Evolutionary conservation across 2,113 vertebrate species (phyloP).

Genomic region (Phaethon lepturus): DNA sequence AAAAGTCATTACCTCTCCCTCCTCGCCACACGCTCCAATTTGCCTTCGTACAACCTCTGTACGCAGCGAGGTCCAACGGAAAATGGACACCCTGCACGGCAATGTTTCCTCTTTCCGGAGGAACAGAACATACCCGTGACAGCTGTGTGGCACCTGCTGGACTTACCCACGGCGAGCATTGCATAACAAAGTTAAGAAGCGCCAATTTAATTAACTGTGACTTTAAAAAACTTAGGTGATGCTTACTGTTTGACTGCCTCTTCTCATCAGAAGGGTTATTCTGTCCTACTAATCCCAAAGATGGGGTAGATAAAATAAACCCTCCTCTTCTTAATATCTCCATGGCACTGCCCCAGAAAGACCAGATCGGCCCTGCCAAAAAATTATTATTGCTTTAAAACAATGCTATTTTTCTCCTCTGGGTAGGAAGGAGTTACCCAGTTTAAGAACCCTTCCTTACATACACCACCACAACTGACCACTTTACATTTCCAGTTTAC

Average conservation of each 20-base stretch:
- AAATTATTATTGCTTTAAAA: background rate
- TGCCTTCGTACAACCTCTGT: background rate
- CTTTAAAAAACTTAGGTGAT: background rate
- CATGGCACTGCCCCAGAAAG: background rate
- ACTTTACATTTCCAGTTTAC: background rate
- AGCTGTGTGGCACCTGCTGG: background rate
- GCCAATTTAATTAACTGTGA: background rate
- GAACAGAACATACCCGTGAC: background rate
- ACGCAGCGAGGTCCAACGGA: background rate
- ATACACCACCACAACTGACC: background rate
- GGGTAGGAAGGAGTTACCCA: background rate
- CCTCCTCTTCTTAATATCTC: background rate
- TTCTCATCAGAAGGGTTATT: background rate
- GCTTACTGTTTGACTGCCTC: background rate
- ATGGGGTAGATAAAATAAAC: background rate
- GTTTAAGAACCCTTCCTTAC: background rate
- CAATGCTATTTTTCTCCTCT: background rate
- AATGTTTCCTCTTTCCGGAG: background rate
- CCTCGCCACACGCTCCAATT: background rate
- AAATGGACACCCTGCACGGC: background rate
- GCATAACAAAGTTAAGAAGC: background rate
- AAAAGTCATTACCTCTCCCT: background rate
- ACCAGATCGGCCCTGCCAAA: background rate
- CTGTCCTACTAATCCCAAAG: background rate
- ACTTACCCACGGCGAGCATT: background rate